Evolutionary conservation across 2,888 invertebrate species (phyloP), one percentile per base, ranked within the genome.

Genomic region (Sceliomorpha sp.): DNA sequence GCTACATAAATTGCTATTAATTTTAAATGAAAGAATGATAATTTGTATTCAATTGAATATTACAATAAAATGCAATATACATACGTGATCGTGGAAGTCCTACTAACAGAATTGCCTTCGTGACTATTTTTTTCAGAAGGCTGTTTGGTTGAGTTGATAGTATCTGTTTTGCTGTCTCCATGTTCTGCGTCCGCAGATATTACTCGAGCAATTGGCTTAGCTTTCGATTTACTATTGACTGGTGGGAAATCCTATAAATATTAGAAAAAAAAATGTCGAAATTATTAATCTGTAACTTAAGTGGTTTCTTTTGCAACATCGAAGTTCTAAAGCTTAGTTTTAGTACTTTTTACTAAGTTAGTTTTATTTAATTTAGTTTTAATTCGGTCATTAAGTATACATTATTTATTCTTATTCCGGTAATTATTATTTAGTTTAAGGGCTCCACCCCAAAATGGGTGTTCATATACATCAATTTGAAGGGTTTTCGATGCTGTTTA

Each of bases 11-110:
- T n/a, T n/a, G n/a, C n/a, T n/a, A n/a, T n/a, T n/a, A n/a, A n/a
- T n/a, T n/a, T n/a, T n/a, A n/a, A n/a, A n/a, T n/a, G n/a, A n/a
- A n/a, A n/a, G n/a, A n/a, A n/a, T n/a, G n/a, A n/a, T n/a, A n/a
- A n/a, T n/a, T n/a, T n/a, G n/a, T n/a, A n/a, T n/a, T n/a, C n/a
- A n/a, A n/a, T n/a, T n/a, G n/a, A n/a, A n/a, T n/a, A n/a, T n/a
- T n/a, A n/a, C n/a, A n/a, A n/a, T n/a, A n/a, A n/a, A n/a, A n/a
- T n/a, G n/a, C n/a, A n/a, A 24, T 71, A 74, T 15, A 90, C 91
- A 91, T 88, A 93, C 93, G 92, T 92, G 76, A 92, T 91, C 70
- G 91, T 90, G 31, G 92, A 90, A 77, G 89, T 90, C 83, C 92
- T 90, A 85, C 91, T 92, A 55, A 86, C 84, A 5, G 82, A 73